Percentiles rank a stretch among this genome's conserved stretches.
These are phyloP conservation scores for Nothoprocta pentlandii DNA, from an alignment of 2,113 vertebrate genomes.

Conservation along the genomic window DNA sequence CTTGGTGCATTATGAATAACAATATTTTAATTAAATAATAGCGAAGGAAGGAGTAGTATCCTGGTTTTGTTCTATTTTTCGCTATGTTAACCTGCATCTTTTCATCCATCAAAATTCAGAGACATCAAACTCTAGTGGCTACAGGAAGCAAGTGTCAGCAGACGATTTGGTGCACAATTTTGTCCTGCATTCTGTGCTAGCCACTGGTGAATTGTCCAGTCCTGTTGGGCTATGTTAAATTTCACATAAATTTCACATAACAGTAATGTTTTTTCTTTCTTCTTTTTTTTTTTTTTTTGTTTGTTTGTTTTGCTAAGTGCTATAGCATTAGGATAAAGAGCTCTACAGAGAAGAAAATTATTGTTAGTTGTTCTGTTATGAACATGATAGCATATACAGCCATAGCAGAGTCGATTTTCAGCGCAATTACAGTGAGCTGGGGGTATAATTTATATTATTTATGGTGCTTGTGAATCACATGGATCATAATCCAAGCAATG, in stretches of 20 bases:
- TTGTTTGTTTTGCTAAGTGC: neutral
- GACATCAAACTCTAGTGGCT: neutral
- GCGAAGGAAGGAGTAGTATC: neutral
- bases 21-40: neutral
- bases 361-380: neutral
- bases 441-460: neutral
- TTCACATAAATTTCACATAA: neutral
- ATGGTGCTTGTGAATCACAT: neutral
- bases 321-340: neutral
- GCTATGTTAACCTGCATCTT: neutral
- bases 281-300: neutral
- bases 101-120: neutral
- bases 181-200: neutral
- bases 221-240: neutral
- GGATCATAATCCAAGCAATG: neutral
- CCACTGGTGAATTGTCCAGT: neutral
- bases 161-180: neutral
- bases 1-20: neutral
- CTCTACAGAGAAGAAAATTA: neutral
- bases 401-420: conserved; percentile 1
- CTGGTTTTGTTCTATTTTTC: neutral
- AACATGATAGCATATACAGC: neutral
- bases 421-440: neutral
- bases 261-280: neutral
- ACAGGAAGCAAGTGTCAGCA: neutral